A percentile compares a stretch with the other conserved stretches of the same genome.
These are phyloP conservation scores for Pristionchus arcanus DNA, from an alignment of 2,888 invertebrate genomes.

Conservation along the genomic window DNA sequence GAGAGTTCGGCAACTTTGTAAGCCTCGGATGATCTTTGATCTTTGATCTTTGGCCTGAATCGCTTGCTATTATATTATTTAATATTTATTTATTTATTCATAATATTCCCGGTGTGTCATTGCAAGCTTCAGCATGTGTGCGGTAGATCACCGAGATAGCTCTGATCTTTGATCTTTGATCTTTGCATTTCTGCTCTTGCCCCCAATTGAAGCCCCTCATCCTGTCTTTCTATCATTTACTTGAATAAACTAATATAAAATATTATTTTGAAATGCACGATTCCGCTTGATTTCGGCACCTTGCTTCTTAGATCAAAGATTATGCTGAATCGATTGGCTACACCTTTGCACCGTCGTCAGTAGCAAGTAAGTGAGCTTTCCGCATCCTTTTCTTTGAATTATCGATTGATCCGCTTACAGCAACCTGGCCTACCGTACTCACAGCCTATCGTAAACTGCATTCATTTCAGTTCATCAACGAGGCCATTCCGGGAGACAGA, in stretches of 20 bases:
- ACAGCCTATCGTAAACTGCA: neutral
- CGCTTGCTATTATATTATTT: neutral
- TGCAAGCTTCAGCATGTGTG: conserved; percentile 14
- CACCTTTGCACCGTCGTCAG: neutral
- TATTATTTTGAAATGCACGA: neutral
- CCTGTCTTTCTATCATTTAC: neutral
- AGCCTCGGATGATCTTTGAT: conserved; percentile 29
- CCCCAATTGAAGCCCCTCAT: neutral
- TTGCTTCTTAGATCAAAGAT: neutral
- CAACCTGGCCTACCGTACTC: neutral
- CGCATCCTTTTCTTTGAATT: neutral
- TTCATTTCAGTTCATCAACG: conserved; percentile 52
- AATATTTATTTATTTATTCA: conserved; percentile 14
- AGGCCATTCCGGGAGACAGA: conserved; percentile 5
- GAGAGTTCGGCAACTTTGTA: conserved; percentile 66
- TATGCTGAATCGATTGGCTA: neutral
- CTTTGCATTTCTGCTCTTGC: neutral
- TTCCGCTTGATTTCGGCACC: neutral
- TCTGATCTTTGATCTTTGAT: conserved; percentile 14
- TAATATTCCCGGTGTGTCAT: conserved; percentile 33
- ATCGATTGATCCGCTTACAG: neutral
- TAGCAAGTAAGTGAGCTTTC: conserved; percentile 21
- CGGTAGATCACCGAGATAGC: conserved; percentile 1
- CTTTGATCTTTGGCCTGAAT: neutral
- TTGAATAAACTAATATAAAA: neutral